phyloP scores from a whole-genome alignment of 2,888 invertebrate species.

The Xanthostigma xanthostigma region DNA sequence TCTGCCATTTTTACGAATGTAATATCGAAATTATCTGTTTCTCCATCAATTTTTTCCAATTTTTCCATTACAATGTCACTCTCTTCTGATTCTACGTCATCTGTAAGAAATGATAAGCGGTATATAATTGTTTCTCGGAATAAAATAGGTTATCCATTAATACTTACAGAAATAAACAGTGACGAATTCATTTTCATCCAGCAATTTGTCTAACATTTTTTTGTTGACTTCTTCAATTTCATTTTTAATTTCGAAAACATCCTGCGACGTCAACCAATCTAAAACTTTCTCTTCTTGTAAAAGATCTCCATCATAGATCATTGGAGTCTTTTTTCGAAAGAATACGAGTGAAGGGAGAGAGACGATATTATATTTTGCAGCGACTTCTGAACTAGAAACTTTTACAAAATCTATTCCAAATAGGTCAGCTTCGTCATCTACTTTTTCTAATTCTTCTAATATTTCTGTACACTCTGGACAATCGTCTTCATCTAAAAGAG shows the following conservation, averaged over 20 bases:
- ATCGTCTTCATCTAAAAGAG: slow-evolving; percentile 61
- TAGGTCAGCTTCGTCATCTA: slow-evolving; percentile 87
- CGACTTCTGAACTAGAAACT: slow-evolving; percentile 68
- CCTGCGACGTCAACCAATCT: slow-evolving; percentile 84
- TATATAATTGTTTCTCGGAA: slow-evolving; percentile 3
- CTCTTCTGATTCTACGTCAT: slow-evolving; percentile 64
- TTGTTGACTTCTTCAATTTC: slow-evolving; percentile 95
- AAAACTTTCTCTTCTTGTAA: slow-evolving; percentile 74
- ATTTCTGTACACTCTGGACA: slow-evolving; percentile 87
- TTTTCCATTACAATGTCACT: slow-evolving; percentile 72
- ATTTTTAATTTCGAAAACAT: slow-evolving; percentile 88
- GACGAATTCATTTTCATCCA: slow-evolving; percentile 89
- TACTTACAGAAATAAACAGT: slow-evolving; percentile 90
- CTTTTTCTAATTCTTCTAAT: slow-evolving; percentile 77
- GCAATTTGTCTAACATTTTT: slow-evolving; percentile 87
- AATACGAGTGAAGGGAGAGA: slow-evolving; percentile 77
- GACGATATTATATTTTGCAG: slow-evolving; percentile 66
- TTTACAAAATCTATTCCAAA: slow-evolving; percentile 92
- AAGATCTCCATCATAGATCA: slow-evolving; percentile 80
- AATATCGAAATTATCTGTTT: slow-evolving; percentile 86
- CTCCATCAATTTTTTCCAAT: slow-evolving; percentile 86
- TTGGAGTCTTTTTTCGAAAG: slow-evolving; percentile 64
- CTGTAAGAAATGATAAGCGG: slow-evolving; percentile 30
- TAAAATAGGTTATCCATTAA: neutral
- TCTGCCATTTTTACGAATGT: slow-evolving; percentile 92